Evolutionary conservation across 1,140 invertebrate species (phyloP), one percentile per base, ranked within the genome.

Genomic region (Papilio polyxenes): DNA sequence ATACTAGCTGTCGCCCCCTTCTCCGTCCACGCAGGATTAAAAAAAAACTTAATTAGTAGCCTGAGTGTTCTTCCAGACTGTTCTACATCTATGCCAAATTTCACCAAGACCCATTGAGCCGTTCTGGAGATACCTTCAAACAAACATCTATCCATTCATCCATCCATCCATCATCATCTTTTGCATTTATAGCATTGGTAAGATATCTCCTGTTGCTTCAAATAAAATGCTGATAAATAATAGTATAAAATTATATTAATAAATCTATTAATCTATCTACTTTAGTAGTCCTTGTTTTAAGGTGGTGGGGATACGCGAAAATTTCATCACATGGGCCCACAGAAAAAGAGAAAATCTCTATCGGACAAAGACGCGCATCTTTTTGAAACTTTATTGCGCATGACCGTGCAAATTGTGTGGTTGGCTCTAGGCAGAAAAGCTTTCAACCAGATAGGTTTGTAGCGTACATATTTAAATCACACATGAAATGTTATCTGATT

Each of bases 321-420:
- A 69, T 96, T 95, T 86, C 96, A 96, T 88, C 96, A 96, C 81
- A 95, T 96, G 93, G 95, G 94, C 15, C 92, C 93, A 9, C 90
- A 94, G 75, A 95, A 95, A 80, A 94, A 94, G 84, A 91, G 94
- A 65, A 91, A 94, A 82, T 96, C 96, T 0, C 88, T 95, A 76
- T 95, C 95, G 20, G 95, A 96, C 83, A 96, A 95, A 88, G 96
- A 96, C 85, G 92, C 96, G 10, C 89, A 95, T 81, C 90, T 96
- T 59, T 95, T 95, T 84, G 96, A 97, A 89, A 93, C 94, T 6
- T 85, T 96, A 15, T 88, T 96, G 62, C 92, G 95, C 82, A 92
- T 96, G 83, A 93, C 95, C 80, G 94, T 95, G 17, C 95, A 96
- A 86, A 95, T 96, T 59, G 94, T 96, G 4, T 97, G 96, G 96